Base-by-base conservation (phyloP, 2,888 invertebrate genomes). In the Oligia fasciuncula region DNA sequence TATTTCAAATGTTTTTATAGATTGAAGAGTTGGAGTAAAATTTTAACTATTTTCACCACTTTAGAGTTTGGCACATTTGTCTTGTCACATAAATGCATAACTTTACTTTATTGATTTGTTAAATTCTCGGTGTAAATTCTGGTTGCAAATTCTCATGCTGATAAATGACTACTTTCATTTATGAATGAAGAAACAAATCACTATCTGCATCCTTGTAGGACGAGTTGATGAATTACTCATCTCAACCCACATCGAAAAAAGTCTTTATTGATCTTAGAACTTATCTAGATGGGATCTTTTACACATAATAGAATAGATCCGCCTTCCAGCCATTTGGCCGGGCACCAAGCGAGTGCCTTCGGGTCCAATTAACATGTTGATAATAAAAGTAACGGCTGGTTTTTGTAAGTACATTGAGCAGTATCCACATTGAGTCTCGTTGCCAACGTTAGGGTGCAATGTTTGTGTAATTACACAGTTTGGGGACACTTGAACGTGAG, bases 361-460 rank as follows among this genome's bases (percentile, higher is more conserved):
- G 92, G 91, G 91, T 91, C 92, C 94, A 95, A 95, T 96, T 95
- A 95, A 94, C 95, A 95, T 94, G 94, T 92, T 93, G 92, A 93
- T 94, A 95, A 92, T 95, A 93, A 94, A 95, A 94, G 91, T 91
- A 93, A 93, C 90, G 89, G 90, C 83, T 80, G 84, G 79, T 85
- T 83, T 87, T 87, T 89, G 84, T 43, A 43, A 43, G 43, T 81
- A 80, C 77, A 77, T 87, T 77, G 85, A 88, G 79, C 84, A 78
- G 73, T 74, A 80, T 60, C 3, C 40, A 77, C 75, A 85, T 73
- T 17, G 76, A 77, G 81, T 81, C 85, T 86, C 80, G 81, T 84
- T 91, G 88, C 88, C 89, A 92, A 90, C 81, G 79, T 65, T 73
- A 81, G 71, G 77, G 76, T 87, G 79, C 79, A 81, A 71, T 87